phyloP scores from a whole-genome alignment of 1,140 invertebrate species.

The Stegodyphus mimosarum region DNA sequence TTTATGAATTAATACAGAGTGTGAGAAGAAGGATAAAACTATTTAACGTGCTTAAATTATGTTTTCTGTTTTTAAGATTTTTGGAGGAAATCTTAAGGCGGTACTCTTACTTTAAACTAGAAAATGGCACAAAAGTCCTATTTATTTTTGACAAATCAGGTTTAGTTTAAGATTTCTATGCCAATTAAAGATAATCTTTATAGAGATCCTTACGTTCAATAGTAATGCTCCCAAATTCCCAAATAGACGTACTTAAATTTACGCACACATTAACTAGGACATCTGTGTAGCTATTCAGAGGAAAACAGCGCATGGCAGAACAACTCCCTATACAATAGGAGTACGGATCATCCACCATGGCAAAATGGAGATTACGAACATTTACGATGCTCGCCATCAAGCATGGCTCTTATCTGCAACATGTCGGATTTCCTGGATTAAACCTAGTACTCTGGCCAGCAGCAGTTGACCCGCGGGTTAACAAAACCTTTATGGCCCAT shows the following conservation, averaged over 20 bases:
- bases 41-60: too few species aligned
- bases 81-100: too few species aligned
- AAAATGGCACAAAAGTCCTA: too few species aligned
- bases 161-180: too few species aligned
- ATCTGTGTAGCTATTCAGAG: too few species aligned
- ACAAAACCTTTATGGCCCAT: constrained; percentile 56
- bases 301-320: neutral
- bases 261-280: too few species aligned
- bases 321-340: neutral
- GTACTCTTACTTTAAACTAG: too few species aligned
- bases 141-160: too few species aligned
- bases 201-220: neutral
- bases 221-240: neutral
- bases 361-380: constrained; percentile 32
- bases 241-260: neutral
- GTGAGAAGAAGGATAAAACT: too few species aligned
- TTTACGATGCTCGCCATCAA: constrained; percentile 42
- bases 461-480: constrained; percentile 52
- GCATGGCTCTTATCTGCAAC: constrained; percentile 38
- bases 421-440: constrained; percentile 38
- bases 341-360: neutral
- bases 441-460: constrained; percentile 11
- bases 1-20: too few species aligned
- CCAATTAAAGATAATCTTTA: too few species aligned
- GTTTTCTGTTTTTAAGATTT: too few species aligned